Percentiles rank a stretch among this genome's conserved stretches.
These are phyloP conservation scores for Melieria crassipennis DNA, from an alignment of 2,888 invertebrate genomes.

Conservation along the genomic window DNA sequence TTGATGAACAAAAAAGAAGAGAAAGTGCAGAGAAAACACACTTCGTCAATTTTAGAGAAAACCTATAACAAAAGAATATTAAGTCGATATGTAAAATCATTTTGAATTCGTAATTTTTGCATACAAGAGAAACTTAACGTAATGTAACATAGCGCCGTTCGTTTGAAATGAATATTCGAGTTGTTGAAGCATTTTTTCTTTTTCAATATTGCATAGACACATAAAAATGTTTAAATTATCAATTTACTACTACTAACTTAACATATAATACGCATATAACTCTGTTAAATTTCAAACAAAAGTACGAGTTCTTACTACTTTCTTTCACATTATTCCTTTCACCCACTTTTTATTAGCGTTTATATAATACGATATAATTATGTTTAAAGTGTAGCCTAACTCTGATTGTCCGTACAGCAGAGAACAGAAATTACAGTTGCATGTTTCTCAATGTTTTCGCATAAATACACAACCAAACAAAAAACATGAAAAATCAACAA, in stretches of 20 bases:
- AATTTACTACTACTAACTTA: constrained; percentile 17
- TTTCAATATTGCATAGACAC: constrained; percentile 33
- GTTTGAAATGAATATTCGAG: constrained; percentile 5
- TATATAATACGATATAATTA: too few species aligned
- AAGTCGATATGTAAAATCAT: constrained; percentile 25
- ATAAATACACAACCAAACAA: background rate
- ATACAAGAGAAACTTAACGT: background rate
- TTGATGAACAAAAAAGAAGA: constrained; percentile 30
- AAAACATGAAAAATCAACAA: background rate
- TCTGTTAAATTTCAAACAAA: constrained; percentile 20
- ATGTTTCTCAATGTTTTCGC: constrained; percentile 66
- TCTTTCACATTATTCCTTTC: constrained; percentile 34
- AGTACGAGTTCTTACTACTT: constrained; percentile 1
- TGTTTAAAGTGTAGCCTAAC: too few species aligned
- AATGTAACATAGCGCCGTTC: constrained; percentile 7
- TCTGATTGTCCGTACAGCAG: background rate
- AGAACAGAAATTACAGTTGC: constrained; percentile 50
- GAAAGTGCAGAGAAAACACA: constrained; percentile 50
- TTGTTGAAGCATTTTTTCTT: constrained; percentile 33
- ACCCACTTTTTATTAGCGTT: background rate
- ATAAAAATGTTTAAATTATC: constrained; percentile 15
- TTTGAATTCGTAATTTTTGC: constrained; percentile 1
- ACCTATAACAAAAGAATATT: constrained; percentile 14
- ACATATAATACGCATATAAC: too few species aligned
- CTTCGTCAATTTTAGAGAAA: constrained; percentile 62